phyloP scores from a whole-genome alignment of 2,113 vertebrate species.

The Cinclus cinclus region DNA sequence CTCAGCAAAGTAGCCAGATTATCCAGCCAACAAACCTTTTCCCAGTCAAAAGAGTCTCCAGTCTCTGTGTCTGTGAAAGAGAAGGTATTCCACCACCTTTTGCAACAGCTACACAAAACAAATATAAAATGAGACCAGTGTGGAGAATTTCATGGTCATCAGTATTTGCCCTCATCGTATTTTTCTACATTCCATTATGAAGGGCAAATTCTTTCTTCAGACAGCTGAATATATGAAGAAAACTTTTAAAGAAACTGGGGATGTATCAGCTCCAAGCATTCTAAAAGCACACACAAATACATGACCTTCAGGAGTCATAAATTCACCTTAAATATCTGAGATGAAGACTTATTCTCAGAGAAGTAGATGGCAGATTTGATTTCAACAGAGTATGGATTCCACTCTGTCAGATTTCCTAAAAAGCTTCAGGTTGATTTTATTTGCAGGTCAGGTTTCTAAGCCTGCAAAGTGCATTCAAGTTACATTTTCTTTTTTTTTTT shows the following conservation, averaged over 20 bases:
- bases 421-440: slow-evolving; percentile 11
- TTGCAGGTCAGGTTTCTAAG: slow-evolving; percentile 7
- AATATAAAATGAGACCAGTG: background rate
- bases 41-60: background rate
- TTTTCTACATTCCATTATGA: background rate
- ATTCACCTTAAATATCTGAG: background rate
- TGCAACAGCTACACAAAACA: background rate
- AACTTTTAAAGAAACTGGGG: background rate
- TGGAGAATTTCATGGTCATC: background rate
- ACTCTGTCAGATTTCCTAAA: background rate
- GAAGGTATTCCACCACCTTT: background rate
- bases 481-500: background rate
- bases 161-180: background rate
- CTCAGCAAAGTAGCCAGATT: background rate
- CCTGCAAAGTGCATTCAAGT: background rate
- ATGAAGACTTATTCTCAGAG: slow-evolving; percentile 4
- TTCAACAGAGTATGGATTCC: background rate
- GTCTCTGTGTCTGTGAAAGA: background rate
- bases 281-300: background rate
- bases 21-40: background rate
- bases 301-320: background rate
- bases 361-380: slow-evolving; percentile 32
- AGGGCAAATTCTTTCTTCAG: background rate
- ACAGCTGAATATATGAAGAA: background rate
- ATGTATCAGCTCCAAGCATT: background rate